These are phyloP conservation scores for Dromaius novaehollandiae DNA, from an alignment of 2,113 vertebrate species.

Conservation along the genomic window DNA sequence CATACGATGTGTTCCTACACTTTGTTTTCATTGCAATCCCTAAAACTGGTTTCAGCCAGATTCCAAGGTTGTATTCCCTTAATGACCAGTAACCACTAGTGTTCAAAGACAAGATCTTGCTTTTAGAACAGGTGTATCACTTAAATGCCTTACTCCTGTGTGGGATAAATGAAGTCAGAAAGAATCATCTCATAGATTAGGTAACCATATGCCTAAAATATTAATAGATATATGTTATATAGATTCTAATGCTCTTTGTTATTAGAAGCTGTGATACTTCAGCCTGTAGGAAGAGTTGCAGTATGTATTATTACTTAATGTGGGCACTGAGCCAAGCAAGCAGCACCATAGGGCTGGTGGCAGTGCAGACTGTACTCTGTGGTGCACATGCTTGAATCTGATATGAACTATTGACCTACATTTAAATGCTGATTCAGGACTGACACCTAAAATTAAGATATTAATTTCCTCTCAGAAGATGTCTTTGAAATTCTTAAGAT, in stretches of 20 bases:
- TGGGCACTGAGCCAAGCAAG: neutral
- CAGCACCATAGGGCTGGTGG: neutral
- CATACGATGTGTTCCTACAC: neutral
- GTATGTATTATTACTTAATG: neutral
- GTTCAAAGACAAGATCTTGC: neutral
- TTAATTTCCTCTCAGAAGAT: neutral
- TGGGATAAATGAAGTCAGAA: neutral
- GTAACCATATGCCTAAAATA: neutral
- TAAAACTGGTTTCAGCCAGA: neutral
- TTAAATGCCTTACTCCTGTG: neutral
- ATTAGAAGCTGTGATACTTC: neutral
- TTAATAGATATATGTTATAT: neutral
- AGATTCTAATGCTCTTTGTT: neutral
- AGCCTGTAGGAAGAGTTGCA: neutral
- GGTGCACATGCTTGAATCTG: neutral
- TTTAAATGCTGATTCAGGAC: slow-evolving; percentile 6
- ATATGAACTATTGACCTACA: neutral
- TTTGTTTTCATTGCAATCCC: neutral
- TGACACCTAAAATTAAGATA: neutral
- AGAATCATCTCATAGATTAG: neutral
- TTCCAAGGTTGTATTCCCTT: rapidly evolving
- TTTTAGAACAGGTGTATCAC: neutral
- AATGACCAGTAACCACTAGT: neutral
- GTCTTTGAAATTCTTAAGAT: neutral
- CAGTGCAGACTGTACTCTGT: neutral